Percentiles rank a stretch among this genome's conserved stretches.
These are phyloP conservation scores for Polymixis lichenea DNA, from an alignment of 2,888 invertebrate genomes.

Conservation along the genomic window DNA sequence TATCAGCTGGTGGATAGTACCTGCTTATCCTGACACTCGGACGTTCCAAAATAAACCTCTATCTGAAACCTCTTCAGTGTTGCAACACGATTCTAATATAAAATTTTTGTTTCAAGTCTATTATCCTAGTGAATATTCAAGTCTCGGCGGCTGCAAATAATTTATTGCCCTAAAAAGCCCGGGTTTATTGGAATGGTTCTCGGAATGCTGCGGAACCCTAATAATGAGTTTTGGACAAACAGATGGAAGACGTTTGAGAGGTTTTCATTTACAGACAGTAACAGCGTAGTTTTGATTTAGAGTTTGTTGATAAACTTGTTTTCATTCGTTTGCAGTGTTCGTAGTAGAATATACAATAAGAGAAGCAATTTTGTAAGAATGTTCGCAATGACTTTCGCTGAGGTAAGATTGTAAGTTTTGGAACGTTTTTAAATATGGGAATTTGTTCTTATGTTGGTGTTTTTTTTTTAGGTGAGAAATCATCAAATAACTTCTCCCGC, in stretches of 20 bases:
- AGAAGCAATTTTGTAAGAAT: too few species aligned
- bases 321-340: neutral
- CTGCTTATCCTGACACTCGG: neutral
- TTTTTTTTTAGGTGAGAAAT: too few species aligned
- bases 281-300: neutral
- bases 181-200: constrained; percentile 44
- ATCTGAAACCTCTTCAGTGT: neutral
- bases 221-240: constrained; percentile 34
- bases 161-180: constrained; percentile 55
- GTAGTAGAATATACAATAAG: too few species aligned
- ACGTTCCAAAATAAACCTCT: neutral
- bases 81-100: constrained; percentile 20
- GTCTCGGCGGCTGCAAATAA: constrained; percentile 50
- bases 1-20: too few species aligned
- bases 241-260: constrained; percentile 6
- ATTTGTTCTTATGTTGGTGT: too few species aligned
- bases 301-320: neutral
- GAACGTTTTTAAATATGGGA: too few species aligned
- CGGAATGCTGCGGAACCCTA: constrained; percentile 23
- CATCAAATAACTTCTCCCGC: too few species aligned
- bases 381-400: too few species aligned
- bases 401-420: too few species aligned
- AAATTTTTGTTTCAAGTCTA: constrained; percentile 34
- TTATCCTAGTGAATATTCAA: constrained; percentile 58
- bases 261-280: constrained; percentile 1